Conservation (phyloP, 2,113 vertebrate species). For the Bungarus multicinctus region DNA sequence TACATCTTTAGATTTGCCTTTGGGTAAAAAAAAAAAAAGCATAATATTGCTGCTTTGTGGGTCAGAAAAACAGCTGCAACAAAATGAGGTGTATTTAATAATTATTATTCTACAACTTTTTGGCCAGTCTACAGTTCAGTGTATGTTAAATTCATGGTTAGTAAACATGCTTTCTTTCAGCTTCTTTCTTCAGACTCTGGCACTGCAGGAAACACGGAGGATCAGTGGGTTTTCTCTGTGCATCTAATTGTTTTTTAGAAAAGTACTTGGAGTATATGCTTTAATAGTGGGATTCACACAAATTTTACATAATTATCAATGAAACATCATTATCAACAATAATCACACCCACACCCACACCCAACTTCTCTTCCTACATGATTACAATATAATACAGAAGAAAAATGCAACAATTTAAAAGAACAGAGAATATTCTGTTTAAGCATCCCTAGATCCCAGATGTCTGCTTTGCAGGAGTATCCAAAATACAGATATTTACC, state of each 20-base stretch:
- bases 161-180: constrained; percentile 23
- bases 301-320: background rate
- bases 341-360: background rate
- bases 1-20: background rate
- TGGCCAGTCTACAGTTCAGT: background rate
- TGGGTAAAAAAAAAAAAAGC: background rate
- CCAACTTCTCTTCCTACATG: background rate
- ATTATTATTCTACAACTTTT: background rate
- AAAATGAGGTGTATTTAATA: background rate
- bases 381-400: background rate
- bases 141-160: background rate
- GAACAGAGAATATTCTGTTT: background rate
- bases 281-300: background rate
- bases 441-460: background rate
- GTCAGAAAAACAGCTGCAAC: background rate
- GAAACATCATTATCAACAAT: background rate
- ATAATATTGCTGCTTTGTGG: background rate
- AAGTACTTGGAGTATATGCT: background rate
- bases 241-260: background rate
- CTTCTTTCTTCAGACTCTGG: background rate
- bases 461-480: background rate
- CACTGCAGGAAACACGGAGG: background rate
- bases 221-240: background rate
- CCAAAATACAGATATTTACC: background rate
- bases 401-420: background rate